Evolutionary conservation across 1,140 invertebrate species (phyloP).

Genomic region (Hycleus cichorii): DNA sequence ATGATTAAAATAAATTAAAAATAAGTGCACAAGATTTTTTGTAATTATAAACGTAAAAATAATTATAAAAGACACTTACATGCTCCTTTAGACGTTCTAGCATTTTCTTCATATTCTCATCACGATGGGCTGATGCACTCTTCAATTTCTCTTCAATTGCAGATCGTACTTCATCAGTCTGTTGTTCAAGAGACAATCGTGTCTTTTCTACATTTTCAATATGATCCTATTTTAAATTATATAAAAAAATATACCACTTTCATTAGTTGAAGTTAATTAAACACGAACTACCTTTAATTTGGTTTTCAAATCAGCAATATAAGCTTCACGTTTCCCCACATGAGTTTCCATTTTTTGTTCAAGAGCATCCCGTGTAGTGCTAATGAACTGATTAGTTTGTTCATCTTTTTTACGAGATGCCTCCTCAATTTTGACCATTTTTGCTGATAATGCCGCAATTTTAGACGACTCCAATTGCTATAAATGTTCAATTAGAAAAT

Average conservation of each 20-base stretch:
- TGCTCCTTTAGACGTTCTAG: slow-evolving; percentile 81
- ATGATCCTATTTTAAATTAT: slow-evolving; percentile 45
- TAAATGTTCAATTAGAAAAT: neutral
- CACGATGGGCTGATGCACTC: slow-evolving; percentile 72
- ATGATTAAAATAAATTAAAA: neutral
- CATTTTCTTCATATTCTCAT: slow-evolving; percentile 83
- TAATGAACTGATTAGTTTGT: slow-evolving; percentile 74
- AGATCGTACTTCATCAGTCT: slow-evolving; percentile 72
- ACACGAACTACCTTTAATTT: slow-evolving; percentile 68
- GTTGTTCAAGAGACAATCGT: slow-evolving; percentile 68
- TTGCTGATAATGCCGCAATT: slow-evolving; percentile 70
- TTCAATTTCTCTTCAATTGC: slow-evolving; percentile 80
- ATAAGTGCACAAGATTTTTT: neutral
- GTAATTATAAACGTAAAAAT: neutral
- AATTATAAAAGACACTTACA: slow-evolving; percentile 51
- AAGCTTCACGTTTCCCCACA: slow-evolving; percentile 79
- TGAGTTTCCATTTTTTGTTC: slow-evolving; percentile 85
- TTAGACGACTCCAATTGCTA: slow-evolving; percentile 78
- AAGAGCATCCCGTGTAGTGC: slow-evolving; percentile 74
- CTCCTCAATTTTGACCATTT: slow-evolving; percentile 80
- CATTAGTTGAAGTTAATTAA: neutral
- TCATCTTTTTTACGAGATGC: slow-evolving; percentile 84
- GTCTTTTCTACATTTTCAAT: slow-evolving; percentile 78
- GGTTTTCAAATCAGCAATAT: slow-evolving; percentile 77
- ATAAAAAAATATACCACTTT: slow-evolving; percentile 7